Base-by-base conservation (phyloP, 2,113 vertebrate species). In the Tragelaphus strepsiceros region DNA sequence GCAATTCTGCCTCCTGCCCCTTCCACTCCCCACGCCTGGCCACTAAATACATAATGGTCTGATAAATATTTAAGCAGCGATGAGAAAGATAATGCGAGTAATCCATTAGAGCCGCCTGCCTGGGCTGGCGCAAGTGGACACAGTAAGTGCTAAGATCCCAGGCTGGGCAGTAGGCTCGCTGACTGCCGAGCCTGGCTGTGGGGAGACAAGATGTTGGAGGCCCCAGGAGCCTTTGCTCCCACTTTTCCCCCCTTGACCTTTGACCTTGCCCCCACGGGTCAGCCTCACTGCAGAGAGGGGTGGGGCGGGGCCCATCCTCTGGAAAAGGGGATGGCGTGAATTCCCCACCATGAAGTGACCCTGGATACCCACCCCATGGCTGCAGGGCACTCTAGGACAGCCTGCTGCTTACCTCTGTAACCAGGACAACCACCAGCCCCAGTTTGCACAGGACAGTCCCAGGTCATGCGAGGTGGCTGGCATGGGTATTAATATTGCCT, bases 51-150 rank as follows among this genome's bases (percentile, higher is more conserved):
- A 99, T 99, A 99, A 99, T 99, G 99, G 99, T 98, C 98, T 99
- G 99, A 99, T 99, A 99, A 99, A 99, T 99, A 99, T 99, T 99
- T 99, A 99, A 99, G 99, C 98, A 99, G 99, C 98, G 99, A 99
- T 98, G 98, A 99, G 98, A 98, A 97, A 98, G 51, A 95, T 99
- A 99, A 99, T 99, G 99, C 98, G 98, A 98, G 97, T 99, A 99
- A 99, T 99, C 99, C 99, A 99, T 99, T 99, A 99, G 98, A 96
- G 97, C 96, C 0, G 13, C 32, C 43, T 97, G 98, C 98, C 91
- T 49, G 78, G 58, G 82, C 93, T 80, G 95, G 97, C 78, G 13
- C 99, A 98, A 99, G 98, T 98, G 98, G 97, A 98, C 97, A 92
- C 92, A 28, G 22, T 98, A 98, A 98, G 98, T 98, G 98, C 96